Evolutionary conservation across 2,888 invertebrate species (phyloP).

Genomic region (Phania funesta): DNA sequence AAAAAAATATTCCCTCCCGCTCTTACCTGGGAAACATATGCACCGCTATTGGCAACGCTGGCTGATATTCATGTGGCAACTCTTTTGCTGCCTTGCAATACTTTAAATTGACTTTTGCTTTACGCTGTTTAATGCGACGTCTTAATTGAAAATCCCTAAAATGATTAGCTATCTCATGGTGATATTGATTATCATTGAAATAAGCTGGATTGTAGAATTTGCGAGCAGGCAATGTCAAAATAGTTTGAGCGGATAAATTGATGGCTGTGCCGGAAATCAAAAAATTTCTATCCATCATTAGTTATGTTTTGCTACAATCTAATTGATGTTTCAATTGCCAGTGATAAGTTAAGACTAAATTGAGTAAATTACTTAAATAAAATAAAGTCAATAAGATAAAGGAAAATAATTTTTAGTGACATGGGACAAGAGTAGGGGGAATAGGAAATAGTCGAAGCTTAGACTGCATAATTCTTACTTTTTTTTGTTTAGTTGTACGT

Average conservation of each 20-base stretch:
- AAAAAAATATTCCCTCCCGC: not conserved
- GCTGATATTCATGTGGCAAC: constrained; percentile 66
- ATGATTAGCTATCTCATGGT: constrained; percentile 79
- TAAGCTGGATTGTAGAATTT: constrained; percentile 71
- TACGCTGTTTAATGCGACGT: constrained; percentile 51
- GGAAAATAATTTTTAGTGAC: not conserved
- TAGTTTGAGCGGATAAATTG: constrained; percentile 66
- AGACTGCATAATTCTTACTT: not conserved
- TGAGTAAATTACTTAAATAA: not conserved
- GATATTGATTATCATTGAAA: constrained; percentile 68
- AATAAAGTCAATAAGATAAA: not conserved
- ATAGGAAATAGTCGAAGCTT: not conserved
- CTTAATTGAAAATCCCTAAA: constrained; percentile 75
- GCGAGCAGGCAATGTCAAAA: constrained; percentile 71
- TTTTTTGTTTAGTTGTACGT: constrained; percentile 6
- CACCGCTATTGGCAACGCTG: constrained; percentile 71
- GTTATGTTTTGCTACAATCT: not conserved
- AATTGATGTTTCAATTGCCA: constrained; percentile 47
- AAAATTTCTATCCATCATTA: constrained; percentile 63
- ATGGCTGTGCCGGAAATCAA: constrained; percentile 70
- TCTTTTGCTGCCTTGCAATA: constrained; percentile 29
- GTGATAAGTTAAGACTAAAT: constrained; percentile 46
- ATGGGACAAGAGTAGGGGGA: not conserved
- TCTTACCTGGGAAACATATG: constrained; percentile 75
- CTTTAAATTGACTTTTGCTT: constrained; percentile 37